These are phyloP conservation scores for Nerophis ophidion DNA, from an alignment of 2,113 vertebrate genomes.

Conservation along the genomic window DNA sequence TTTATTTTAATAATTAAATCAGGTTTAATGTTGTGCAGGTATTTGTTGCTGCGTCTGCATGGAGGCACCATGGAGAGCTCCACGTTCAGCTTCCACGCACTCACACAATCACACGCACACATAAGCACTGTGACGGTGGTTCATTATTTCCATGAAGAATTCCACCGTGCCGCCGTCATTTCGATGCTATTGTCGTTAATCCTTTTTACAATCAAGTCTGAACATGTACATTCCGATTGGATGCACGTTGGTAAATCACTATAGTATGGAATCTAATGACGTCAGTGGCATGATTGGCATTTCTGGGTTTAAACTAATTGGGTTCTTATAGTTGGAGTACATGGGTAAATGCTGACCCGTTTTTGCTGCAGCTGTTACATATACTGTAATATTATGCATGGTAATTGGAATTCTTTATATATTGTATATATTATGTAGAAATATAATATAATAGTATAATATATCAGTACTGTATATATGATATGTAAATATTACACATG, in stretches of 20 bases:
- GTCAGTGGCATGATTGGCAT: conserved; percentile 55
- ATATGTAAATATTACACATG: too few relatives aligned
- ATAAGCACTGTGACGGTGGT: neutral
- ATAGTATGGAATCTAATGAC: conserved; percentile 53
- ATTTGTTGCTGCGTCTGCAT: neutral
- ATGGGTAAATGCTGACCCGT: too few relatives aligned
- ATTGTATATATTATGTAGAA: too few relatives aligned
- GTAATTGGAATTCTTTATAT: too few relatives aligned
- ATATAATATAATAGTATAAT: too few relatives aligned
- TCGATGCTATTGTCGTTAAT: neutral
- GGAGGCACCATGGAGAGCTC: conserved; percentile 69
- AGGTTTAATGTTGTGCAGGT: too few relatives aligned
- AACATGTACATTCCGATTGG: conserved; percentile 18
- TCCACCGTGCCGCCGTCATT: conserved; percentile 5
- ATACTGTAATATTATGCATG: too few relatives aligned
- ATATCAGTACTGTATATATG: too few relatives aligned
- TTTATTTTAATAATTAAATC: too few relatives aligned
- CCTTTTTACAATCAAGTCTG: neutral
- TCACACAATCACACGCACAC: neutral
- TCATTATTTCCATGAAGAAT: conserved; percentile 50
- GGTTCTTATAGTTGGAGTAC: too few relatives aligned
- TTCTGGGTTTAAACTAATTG: conserved; percentile 62
- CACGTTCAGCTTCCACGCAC: conserved; percentile 5
- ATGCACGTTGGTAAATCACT: conserved; percentile 42
- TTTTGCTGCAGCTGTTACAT: too few relatives aligned